phyloP scores from a whole-genome alignment of 1,140 invertebrate genomes.

The Drosophila oshimai region DNA sequence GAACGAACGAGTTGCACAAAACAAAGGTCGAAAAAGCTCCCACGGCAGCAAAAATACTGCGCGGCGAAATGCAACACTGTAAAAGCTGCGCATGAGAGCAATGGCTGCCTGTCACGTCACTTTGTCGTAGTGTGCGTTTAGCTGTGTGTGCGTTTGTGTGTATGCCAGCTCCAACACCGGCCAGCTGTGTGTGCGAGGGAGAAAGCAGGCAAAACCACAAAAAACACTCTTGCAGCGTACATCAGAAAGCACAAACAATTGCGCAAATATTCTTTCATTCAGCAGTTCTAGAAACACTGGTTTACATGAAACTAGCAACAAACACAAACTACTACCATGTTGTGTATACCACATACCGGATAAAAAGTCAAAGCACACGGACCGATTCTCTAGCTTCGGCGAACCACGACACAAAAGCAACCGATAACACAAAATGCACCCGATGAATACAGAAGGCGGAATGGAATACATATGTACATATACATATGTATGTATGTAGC shows the following conservation, averaged over 20 bases:
- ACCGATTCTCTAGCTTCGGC: not conserved
- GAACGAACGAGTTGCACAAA: constrained; percentile 18
- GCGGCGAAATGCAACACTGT: constrained; percentile 35
- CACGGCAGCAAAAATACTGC: not conserved
- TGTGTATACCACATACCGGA: constrained; percentile 1
- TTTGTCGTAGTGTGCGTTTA: not conserved
- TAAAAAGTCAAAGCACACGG: constrained; percentile 1
- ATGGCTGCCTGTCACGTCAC: too few species aligned
- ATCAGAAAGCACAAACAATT: constrained; percentile 27
- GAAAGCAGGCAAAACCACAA: not conserved
- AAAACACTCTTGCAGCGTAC: constrained; percentile 7
- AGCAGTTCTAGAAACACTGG: not conserved
- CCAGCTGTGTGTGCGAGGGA: not conserved
- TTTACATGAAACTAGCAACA: too few species aligned
- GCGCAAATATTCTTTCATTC: constrained; percentile 39
- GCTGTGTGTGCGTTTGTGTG: not conserved
- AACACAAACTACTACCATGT: not conserved
- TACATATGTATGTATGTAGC: too few species aligned
- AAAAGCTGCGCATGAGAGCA: constrained; percentile 23
- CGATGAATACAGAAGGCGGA: constrained; percentile 11
- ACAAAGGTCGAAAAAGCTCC: constrained; percentile 22
- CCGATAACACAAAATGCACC: constrained; percentile 26
- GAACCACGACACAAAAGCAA: constrained; percentile 49
- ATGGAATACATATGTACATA: too few species aligned
- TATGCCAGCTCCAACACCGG: not conserved